Base-by-base conservation (phyloP, 2,113 vertebrate species). In the Chaetodon trifascialis region DNA sequence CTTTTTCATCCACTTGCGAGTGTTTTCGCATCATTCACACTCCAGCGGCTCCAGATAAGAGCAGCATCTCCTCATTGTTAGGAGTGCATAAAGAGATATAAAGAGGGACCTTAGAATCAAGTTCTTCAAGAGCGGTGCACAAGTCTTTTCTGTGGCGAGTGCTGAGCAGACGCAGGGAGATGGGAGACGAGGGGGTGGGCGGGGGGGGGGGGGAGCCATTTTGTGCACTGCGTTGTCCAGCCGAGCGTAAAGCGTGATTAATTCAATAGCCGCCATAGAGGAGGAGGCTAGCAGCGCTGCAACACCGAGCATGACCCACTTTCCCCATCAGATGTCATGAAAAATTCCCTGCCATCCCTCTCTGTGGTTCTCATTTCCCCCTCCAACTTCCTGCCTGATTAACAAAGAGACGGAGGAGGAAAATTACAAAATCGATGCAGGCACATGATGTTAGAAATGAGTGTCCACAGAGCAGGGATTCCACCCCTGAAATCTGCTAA, bases 171-270 rank as follows among this genome's bases (percentile, higher is more conserved):
- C 63, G 11, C 75, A 78, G 79, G 60, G 49, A 76, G 77, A 82
- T 21, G 78, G 38, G 65, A 76, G 73, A 66, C 21, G 10, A 25
- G 73, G 51, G 65, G 51, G 42, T 11, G 72, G 64, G 36, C 40
- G 52, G 7, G 23, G 23, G 1, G 79, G 30, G 46, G 19, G 73
- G 80, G 82, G 60, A 56, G 85, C 92, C 92, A 92, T 89, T 95
- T 95, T 94, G 94, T 95, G 94, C 94, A 83, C 88, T 85, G 94
- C 4, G 91, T 92, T 95, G 92, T 89, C 88, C 93, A 80, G 89
- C 86, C 93, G 93, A 96, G 96, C 96, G 69, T 97, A 96, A 97
- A 97, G 97, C 96, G 94, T 95, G 95, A 95, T 96, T 98, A 98
- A 98, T 97, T 95, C 97, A 98, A 97, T 95, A 95, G 95, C 90